Evolutionary conservation across 2,113 vertebrate species (phyloP), one percentile per base, ranked within the genome.

Genomic region (Corythoichthys haematopterus): DNA sequence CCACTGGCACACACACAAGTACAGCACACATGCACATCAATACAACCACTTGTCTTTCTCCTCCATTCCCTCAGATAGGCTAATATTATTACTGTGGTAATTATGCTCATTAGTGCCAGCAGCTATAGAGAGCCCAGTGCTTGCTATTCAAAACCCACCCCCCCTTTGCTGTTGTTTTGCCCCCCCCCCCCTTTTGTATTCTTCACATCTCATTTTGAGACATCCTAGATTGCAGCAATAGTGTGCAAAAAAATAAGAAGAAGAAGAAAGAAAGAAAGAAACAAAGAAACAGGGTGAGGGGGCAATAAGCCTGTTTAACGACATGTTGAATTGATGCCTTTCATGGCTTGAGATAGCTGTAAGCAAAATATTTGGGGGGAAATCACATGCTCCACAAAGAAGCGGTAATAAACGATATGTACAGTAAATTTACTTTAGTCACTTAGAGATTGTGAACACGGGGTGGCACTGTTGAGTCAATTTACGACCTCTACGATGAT

Each of bases 31-130:
- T 92, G 64, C 70, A 79, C 76, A 83, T 66, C 80, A 73, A 84
- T 81, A 88, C 92, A 95, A 95, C 93, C 94, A 95, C 94, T 97
- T 98, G 94, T 97, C 94, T 96, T 94, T 94, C 94, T 92, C 92
- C 92, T 95, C 93, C 95, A 95, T 98, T 96, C 95, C 94, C 95
- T 95, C 92, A 93, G 95, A 96, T 95, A 95, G 93, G 92, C 94
- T 96, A 96, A 98, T 94, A 93, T 95, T 94, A 96, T 96, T 97
- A 96, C 93, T 91, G 91, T 90, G 90, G 87, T 96, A 97, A 98
- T 98, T 98, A 96, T 94, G 92, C 93, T 97, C 94, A 97, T 97
- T 96, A 95, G 94, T 92, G 92, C 92, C 91, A 94, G 94, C 94
- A 95, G 95, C 95, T 96, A 94, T 93, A 92, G 93, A 90, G 90